Percentiles rank a stretch among this genome's conserved stretches.
Evolutionary conservation across 2,888 invertebrate species (phyloP).

Genomic region (Aphidoletes aphidimyza): DNA sequence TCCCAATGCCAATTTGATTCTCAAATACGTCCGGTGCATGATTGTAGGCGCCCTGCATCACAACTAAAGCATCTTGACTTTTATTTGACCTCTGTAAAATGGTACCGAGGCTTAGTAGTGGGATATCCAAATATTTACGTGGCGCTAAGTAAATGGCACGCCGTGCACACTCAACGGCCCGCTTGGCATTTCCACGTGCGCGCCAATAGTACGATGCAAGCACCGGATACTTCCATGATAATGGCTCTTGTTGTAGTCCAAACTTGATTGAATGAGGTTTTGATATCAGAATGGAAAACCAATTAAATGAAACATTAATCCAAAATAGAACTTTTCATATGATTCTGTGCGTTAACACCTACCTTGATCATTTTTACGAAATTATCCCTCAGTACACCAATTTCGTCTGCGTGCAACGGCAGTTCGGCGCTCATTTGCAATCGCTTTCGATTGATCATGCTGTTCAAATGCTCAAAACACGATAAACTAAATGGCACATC

Average conservation of each 20-base stretch:
- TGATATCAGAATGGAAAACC: too few relatives aligned
- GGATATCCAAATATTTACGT: slow-evolving; percentile 62
- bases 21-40: slow-evolving; percentile 63
- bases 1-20: slow-evolving; percentile 64
- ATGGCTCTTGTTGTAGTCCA: slow-evolving; percentile 61
- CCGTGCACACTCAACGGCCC: slow-evolving; percentile 64
- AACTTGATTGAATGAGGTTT: too few relatives aligned
- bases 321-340: too few relatives aligned
- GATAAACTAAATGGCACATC: slow-evolving; percentile 59
- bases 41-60: slow-evolving; percentile 63
- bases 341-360: too few relatives aligned
- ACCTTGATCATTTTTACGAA: slow-evolving; percentile 58
- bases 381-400: slow-evolving; percentile 58
- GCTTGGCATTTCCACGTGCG: slow-evolving; percentile 63
- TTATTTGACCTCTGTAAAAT: slow-evolving; percentile 63
- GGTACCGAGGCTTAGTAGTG: slow-evolving; percentile 64
- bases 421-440: slow-evolving; percentile 62
- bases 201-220: slow-evolving; percentile 65
- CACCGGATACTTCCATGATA: slow-evolving; percentile 64
- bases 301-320: too few relatives aligned
- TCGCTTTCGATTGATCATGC: slow-evolving; percentile 60
- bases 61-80: slow-evolving; percentile 62
- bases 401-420: slow-evolving; percentile 60
- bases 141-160: slow-evolving; percentile 63
- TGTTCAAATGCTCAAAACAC: slow-evolving; percentile 63